Conservation (phyloP, 2,797 vertebrate genomes). For the Schizopygopsis pylzovi region DNA sequence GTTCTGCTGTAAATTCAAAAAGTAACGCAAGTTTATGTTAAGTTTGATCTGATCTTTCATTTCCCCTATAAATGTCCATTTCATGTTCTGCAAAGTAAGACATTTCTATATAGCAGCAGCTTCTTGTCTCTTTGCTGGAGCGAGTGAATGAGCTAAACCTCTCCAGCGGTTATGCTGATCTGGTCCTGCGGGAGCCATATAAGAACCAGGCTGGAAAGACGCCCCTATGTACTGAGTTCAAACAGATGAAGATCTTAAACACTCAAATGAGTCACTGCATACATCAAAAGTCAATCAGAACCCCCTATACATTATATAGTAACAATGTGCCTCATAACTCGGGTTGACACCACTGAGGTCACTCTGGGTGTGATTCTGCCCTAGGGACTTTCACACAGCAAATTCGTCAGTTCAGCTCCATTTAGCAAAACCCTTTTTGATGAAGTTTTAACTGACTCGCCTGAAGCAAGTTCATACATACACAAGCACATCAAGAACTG, state of each 20-base stretch:
- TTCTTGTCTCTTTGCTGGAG: background rate
- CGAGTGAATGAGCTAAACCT: constrained; percentile 16
- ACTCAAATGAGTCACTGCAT: constrained; percentile 7
- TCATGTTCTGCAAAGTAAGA: constrained; percentile 4
- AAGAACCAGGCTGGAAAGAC: constrained; percentile 4
- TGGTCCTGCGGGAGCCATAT: constrained; percentile 9
- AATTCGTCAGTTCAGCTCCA: constrained; percentile 39
- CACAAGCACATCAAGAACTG: constrained; percentile 6
- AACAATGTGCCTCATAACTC: constrained; percentile 28
- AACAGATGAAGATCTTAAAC: constrained; percentile 36
- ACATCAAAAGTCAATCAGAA: constrained; percentile 23
- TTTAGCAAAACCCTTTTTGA: constrained; percentile 27
- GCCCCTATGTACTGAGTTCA: background rate
- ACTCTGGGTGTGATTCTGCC: constrained; percentile 40
- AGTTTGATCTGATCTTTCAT: constrained; percentile 19
- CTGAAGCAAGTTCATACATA: constrained; percentile 27
- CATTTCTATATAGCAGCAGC: background rate
- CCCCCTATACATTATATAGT: background rate
- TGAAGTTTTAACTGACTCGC: constrained; percentile 13
- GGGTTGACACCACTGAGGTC: constrained; percentile 29
- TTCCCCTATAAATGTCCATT: background rate
- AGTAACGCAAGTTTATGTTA: constrained; percentile 4
- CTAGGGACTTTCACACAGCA: constrained; percentile 36
- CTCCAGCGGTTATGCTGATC: background rate
- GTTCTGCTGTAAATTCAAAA: constrained; percentile 1